phyloP scores from a whole-genome alignment of 2,888 invertebrate species.

The Barypeithes pellucidus region DNA sequence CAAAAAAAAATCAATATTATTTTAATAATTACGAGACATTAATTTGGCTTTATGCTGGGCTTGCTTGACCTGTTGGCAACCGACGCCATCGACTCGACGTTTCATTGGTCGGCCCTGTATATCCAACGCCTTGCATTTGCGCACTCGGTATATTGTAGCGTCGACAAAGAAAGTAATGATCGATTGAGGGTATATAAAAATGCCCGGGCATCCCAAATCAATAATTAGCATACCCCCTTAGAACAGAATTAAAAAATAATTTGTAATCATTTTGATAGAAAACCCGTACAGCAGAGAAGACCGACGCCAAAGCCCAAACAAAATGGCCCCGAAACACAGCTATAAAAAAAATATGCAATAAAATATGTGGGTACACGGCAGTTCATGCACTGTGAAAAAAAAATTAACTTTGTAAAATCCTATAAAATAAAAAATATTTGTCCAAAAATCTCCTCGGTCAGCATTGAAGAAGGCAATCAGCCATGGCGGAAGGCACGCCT shows the following conservation, averaged over 20 bases:
- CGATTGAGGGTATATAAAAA: constrained; percentile 13
- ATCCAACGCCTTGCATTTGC: constrained; percentile 48
- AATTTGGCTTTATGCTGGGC: neutral
- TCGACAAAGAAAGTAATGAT: constrained; percentile 36
- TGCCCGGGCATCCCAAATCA: neutral
- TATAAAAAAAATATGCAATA: neutral
- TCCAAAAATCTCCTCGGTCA: neutral
- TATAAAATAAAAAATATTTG: neutral
- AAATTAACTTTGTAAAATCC: neutral
- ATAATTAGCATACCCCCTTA: constrained; percentile 6
- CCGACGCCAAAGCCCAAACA: neutral
- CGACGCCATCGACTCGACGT: constrained; percentile 30
- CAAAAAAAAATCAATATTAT: neutral
- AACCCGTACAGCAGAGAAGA: neutral
- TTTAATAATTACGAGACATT: neutral
- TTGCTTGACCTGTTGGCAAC: constrained; percentile 19
- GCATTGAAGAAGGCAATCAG: neutral
- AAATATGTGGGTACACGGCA: neutral
- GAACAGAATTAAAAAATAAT: neutral
- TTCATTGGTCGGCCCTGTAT: constrained; percentile 47
- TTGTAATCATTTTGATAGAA: neutral
- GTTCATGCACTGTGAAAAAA: neutral
- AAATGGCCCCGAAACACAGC: constrained; percentile 28
- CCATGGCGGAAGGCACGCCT: constrained; percentile 40
- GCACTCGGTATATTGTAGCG: constrained; percentile 43